phyloP scores from a whole-genome alignment of 2,888 invertebrate genomes.

The Cryptophagus acutangulus region DNA sequence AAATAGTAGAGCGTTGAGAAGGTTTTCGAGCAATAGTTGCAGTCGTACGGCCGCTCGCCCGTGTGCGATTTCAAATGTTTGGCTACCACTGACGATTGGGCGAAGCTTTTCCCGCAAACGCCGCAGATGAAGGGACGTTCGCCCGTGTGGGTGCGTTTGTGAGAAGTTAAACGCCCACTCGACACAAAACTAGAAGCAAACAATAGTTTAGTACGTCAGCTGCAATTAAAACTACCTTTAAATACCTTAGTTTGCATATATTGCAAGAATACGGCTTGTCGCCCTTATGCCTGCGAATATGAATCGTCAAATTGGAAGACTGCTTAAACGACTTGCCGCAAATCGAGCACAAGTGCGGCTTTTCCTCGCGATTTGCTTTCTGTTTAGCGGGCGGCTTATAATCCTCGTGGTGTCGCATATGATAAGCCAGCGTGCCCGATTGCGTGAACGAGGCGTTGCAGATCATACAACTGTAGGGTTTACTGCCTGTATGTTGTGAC shows the following conservation, averaged over 20 bases:
- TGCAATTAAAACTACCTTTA: background rate
- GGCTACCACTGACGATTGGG: constrained; percentile 31
- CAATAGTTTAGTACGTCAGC: constrained; percentile 1
- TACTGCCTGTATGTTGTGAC: constrained; percentile 32
- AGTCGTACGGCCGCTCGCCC: constrained; percentile 35
- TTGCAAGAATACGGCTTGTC: constrained; percentile 35
- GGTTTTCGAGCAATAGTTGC: constrained; percentile 32
- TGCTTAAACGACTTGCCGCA: constrained; percentile 39
- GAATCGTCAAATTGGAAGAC: constrained; percentile 34
- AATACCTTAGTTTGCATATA: constrained; percentile 33
- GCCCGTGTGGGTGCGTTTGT: constrained; percentile 34
- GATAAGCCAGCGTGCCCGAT: constrained; percentile 31
- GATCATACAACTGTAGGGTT: constrained; percentile 30
- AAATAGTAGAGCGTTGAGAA: constrained; percentile 34
- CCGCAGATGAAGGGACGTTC: constrained; percentile 35
- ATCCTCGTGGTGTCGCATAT: constrained; percentile 27
- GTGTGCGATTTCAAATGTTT: constrained; percentile 35
- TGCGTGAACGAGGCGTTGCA: constrained; percentile 33
- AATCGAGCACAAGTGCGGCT: constrained; percentile 33
- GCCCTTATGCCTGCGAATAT: constrained; percentile 34
- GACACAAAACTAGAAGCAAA: constrained; percentile 36
- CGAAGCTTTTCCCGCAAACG: constrained; percentile 34
- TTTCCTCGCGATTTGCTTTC: constrained; percentile 17
- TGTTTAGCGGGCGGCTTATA: constrained; percentile 7
- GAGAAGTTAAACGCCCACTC: constrained; percentile 33